Evolutionary conservation across 2,888 invertebrate species (phyloP), one percentile per base, ranked within the genome.

Genomic region (Eremobia ochroleuca): DNA sequence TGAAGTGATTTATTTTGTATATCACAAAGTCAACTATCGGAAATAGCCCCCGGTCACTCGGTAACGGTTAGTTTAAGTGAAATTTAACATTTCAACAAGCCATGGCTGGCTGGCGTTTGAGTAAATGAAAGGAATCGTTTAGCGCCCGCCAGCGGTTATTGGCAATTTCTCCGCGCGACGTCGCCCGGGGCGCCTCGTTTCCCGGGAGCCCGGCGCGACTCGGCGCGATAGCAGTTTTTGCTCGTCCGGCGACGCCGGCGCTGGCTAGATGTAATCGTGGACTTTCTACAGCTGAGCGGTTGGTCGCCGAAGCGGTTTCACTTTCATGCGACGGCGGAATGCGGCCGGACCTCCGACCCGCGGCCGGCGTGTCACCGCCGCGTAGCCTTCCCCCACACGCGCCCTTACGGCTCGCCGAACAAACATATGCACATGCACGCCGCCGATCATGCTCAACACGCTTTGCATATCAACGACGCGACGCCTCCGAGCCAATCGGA

Each of bases 301-400:
- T 91, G 91, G 90, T 90, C 88, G 92, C 85, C 92, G 92, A 91
- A 92, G 94, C 94, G 94, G 95, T 96, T 97, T 96, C 96, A 96
- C 96, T 97, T 96, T 96, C 96, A 92, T 95, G 94, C 94, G 93
- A 92, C 94, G 93, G 89, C 90, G 96, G 96, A 96, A 96, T 96
- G 96, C 95, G 96, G 95, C 94, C 96, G 95, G 94, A 96, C 96
- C 96, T 96, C 94, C 96, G 96, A 96, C 96, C 96, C 94, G 93
- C 91, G 92, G 91, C 91, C 87, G 90, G 82, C 90, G 90, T 92
- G 93, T 92, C 92, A 92, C 91, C 91, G 88, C 90, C 88, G 86
- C 89, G 80, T 74, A 82, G 81, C 88, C 89, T 82, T 87, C 88
- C 89, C 85, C 87, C 85, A 89, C 79, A 80, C 89, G 85, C 89